Evolutionary conservation across 2,113 vertebrate genomes (phyloP).

Genomic region (Chaetorhynchus papuensis): DNA sequence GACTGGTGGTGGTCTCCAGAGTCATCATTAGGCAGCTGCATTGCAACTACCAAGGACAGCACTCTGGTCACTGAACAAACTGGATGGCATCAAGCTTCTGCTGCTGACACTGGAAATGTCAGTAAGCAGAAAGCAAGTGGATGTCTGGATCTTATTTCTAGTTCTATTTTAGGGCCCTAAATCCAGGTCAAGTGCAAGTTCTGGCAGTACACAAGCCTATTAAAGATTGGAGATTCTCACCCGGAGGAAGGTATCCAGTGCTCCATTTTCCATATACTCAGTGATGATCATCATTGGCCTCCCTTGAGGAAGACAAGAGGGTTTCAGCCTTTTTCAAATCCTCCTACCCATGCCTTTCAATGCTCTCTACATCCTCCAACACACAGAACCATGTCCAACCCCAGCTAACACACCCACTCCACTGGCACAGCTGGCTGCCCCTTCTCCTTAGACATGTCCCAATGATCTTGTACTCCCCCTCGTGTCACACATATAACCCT

Average conservation of each 20-base stretch:
- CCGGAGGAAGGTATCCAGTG: conserved; percentile 91
- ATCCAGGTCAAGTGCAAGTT: background rate
- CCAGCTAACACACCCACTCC: background rate
- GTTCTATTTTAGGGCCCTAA: background rate
- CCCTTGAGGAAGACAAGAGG: conserved; percentile 37
- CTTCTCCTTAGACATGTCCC: background rate
- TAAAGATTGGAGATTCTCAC: conserved; percentile 65
- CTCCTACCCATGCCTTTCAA: background rate
- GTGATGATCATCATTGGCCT: conserved; percentile 94
- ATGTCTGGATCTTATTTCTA: background rate
- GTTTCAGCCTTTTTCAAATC: background rate
- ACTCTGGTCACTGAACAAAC: background rate
- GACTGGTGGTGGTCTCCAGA: background rate
- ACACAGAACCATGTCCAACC: background rate
- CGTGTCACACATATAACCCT: background rate
- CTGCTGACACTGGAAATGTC: background rate
- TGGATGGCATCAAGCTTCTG: background rate
- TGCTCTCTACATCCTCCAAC: background rate
- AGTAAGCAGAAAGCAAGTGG: background rate
- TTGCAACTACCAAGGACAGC: background rate
- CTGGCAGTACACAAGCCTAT: background rate
- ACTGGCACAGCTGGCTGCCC: background rate
- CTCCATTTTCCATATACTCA: conserved; percentile 96
- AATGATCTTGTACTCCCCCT: background rate
- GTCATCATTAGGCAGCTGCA: background rate